Evolutionary conservation across 2,888 invertebrate genomes (phyloP), one percentile per base, ranked within the genome.

Genomic region (Ectobius pallidus): DNA sequence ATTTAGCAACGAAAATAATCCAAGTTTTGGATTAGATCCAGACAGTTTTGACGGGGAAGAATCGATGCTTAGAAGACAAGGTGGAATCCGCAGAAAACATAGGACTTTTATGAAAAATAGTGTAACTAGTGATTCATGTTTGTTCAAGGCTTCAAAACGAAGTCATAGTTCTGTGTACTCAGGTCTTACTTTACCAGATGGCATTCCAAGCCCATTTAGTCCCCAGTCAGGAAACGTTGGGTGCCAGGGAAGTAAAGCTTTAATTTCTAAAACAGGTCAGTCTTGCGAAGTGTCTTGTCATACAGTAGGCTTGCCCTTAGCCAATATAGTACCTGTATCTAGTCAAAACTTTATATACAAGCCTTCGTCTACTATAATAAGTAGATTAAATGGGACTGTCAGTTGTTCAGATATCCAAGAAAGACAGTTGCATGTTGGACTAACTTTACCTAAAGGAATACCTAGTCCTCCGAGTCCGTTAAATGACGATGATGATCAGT

Each of bases 391-490:
- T 25, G 46, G 42, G 18, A 42, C 65, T 16, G 42, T 44, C 25
- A 65, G 65, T 30, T 65, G 65, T 30, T 62, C 32, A 2, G 49
- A 46, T 2, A 58, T 55, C 4, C 39, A 11, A n/a, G 52, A 14
- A 4, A 49, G 55, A 16, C 1, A 14, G 39, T 18, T 30, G 18
- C n/a, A 25, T 20, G 49, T 63, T 74, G 85, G 86, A 3, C 78
- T 86, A 9, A 85, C 84, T 9, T 79, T 85, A 73, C 84, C 85
- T 76, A 84, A 84, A 73, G 86, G 86, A 1, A 86, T 86, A 62
- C 86, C 86, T 2, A 87, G 87, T 79, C 87, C 87, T 0, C 85
- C 86, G 3, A 85, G 85, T 25, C 85, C 86, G n/a, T 25, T 49
- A 11, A 27, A 63, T 20, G 42, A 52, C 4, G 70, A 58, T 16